Evolutionary conservation across 2,113 vertebrate genomes (phyloP).

Genomic region (Lepidothrix coronata): DNA sequence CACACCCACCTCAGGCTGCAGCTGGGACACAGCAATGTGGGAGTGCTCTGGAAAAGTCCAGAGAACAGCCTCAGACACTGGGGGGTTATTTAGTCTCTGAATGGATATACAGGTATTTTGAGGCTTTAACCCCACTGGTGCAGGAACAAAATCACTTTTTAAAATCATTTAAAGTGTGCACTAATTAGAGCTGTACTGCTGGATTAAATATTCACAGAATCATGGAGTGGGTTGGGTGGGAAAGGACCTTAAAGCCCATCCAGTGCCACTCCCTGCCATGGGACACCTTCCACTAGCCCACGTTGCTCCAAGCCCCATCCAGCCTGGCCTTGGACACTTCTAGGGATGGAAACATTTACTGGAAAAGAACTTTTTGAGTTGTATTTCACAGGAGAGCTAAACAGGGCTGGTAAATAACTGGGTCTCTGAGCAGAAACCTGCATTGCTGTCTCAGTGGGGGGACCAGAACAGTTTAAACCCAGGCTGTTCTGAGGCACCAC

Average conservation of each 20-base stretch:
- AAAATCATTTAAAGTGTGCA: background rate
- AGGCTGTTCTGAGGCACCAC: background rate
- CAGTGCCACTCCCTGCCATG: background rate
- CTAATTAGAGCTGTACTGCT: background rate
- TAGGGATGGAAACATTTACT: background rate
- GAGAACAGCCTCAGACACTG: background rate
- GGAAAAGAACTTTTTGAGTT: background rate
- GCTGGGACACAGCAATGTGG: background rate
- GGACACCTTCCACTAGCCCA: background rate
- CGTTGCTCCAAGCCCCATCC: background rate
- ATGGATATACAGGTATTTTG: accelerated
- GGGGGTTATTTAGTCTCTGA: accelerated
- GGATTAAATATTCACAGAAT: background rate
- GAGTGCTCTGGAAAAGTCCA: background rate
- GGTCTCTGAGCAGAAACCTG: accelerated
- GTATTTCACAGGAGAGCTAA: accelerated
- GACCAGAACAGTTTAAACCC: background rate
- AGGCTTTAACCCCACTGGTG: background rate
- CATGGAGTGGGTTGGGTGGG: background rate
- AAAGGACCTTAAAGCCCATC: background rate
- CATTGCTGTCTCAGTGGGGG: background rate
- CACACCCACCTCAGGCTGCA: accelerated
- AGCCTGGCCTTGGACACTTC: background rate
- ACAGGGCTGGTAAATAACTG: background rate
- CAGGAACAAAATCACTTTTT: accelerated